These are phyloP conservation scores for Suncus etruscus DNA, from an alignment of 2,113 vertebrate species.

Conservation along the genomic window DNA sequence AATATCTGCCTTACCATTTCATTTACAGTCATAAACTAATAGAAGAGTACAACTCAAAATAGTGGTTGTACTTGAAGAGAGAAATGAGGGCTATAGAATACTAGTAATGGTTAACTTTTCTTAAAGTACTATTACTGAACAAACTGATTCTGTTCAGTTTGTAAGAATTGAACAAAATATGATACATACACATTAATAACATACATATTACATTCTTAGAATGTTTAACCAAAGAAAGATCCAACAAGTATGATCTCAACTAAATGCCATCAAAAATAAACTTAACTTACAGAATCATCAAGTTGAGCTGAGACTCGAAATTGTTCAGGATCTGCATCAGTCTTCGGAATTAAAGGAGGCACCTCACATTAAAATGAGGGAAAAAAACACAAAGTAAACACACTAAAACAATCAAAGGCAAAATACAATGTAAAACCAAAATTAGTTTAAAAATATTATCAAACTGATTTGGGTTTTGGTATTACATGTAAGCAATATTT, in stretches of 20 bases:
- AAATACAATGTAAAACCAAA: background rate
- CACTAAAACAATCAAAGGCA: background rate
- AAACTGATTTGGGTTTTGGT: constrained; percentile 20
- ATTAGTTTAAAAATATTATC: background rate
- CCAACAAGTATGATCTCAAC: constrained; percentile 10
- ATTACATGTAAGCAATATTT: background rate
- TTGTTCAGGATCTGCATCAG: constrained; percentile 96
- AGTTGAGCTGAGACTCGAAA: constrained; percentile 97
- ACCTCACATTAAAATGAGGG: constrained; percentile 86
- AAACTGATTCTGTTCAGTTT: background rate
- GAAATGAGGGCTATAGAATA: background rate
- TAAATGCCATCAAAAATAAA: constrained; percentile 48
- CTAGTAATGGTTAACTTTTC: background rate
- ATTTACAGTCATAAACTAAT: constrained; percentile 31
- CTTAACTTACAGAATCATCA: constrained; percentile 95
- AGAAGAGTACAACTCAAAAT: background rate
- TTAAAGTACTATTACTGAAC: background rate
- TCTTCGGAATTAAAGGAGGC: constrained; percentile 95
- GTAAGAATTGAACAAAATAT: constrained; percentile 30
- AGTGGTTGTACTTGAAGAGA: background rate
- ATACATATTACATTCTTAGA: background rate
- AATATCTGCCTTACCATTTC: background rate
- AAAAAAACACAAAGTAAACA: constrained; percentile 50
- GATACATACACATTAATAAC: background rate
- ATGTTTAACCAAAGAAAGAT: background rate